Evolutionary conservation across 2,888 invertebrate species (phyloP).

Genomic region (Dromius quadrimaculatus): DNA sequence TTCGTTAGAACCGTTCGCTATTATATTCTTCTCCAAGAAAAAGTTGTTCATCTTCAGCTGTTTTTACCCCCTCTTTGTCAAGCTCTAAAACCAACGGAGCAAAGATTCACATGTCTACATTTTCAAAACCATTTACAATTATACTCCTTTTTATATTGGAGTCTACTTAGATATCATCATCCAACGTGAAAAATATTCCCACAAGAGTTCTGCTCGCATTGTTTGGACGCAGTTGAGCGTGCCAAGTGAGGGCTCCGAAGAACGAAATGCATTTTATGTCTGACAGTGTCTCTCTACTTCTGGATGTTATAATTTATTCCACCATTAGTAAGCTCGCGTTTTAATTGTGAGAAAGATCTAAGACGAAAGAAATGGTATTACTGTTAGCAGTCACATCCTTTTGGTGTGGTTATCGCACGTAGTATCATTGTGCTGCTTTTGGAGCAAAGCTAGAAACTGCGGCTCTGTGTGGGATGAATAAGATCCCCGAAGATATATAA

Average conservation of each 20-base stretch:
- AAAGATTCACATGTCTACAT: slow-evolving; percentile 19
- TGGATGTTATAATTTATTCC: slow-evolving; percentile 15
- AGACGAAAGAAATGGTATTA: not conserved
- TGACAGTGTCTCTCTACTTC: slow-evolving; percentile 20
- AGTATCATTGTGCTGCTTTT: too few species aligned
- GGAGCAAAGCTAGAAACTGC: too few species aligned
- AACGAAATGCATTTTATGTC: not conserved
- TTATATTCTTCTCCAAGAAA: too few species aligned
- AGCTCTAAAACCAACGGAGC: not conserved
- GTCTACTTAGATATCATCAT: slow-evolving; percentile 12
- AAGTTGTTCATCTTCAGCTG: too few species aligned
- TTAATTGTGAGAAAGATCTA: slow-evolving; percentile 28
- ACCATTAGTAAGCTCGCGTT: not conserved
- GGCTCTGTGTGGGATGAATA: too few species aligned
- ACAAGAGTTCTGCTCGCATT: slow-evolving; percentile 4
- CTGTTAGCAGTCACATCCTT: not conserved
- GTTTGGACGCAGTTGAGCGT: slow-evolving; percentile 5
- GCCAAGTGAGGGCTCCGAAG: not conserved
- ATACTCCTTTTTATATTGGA: slow-evolving; percentile 7
- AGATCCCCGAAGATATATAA: too few species aligned
- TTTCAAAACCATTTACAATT: slow-evolving; percentile 17
- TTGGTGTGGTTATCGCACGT: not conserved
- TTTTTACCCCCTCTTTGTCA: too few species aligned
- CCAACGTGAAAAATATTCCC: slow-evolving; percentile 6
- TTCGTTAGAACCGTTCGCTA: too few species aligned